These are phyloP conservation scores for Prolemur simus DNA, from an alignment of 2,113 vertebrate genomes.

Conservation along the genomic window DNA sequence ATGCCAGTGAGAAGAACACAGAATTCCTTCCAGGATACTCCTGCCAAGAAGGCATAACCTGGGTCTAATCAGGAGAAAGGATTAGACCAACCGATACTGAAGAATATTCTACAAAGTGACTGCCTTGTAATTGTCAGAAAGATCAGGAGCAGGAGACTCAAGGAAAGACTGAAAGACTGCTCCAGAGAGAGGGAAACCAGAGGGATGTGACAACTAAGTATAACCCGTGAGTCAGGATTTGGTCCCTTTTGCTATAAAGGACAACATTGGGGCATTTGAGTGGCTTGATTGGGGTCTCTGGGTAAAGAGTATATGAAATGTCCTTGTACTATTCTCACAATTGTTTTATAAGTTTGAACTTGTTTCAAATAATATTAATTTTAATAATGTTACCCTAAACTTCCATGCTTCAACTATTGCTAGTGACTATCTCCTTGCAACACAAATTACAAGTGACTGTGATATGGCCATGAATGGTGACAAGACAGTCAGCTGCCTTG, in stretches of 20 bases:
- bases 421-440: not conserved
- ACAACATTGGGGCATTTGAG: not conserved
- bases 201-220: not conserved
- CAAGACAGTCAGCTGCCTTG: not conserved
- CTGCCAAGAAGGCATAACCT: not conserved
- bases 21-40: not conserved
- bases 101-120: not conserved
- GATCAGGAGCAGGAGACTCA: not conserved
- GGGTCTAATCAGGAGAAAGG: not conserved
- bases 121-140: not conserved
- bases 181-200: not conserved
- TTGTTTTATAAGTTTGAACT: not conserved
- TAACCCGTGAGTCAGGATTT: not conserved
- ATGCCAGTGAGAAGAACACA: not conserved
- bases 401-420: not conserved
- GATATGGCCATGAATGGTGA: not conserved
- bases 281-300: not conserved
- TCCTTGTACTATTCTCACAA: not conserved
- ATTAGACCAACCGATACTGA: not conserved
- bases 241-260: not conserved
- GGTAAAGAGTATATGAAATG: not conserved
- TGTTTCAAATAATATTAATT: slow-evolving; percentile 35
- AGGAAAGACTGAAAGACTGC: not conserved
- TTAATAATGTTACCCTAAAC: not conserved
- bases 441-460: not conserved